Evolutionary conservation across 2,888 invertebrate genomes (phyloP).

Genomic region (Gari tellinella): DNA sequence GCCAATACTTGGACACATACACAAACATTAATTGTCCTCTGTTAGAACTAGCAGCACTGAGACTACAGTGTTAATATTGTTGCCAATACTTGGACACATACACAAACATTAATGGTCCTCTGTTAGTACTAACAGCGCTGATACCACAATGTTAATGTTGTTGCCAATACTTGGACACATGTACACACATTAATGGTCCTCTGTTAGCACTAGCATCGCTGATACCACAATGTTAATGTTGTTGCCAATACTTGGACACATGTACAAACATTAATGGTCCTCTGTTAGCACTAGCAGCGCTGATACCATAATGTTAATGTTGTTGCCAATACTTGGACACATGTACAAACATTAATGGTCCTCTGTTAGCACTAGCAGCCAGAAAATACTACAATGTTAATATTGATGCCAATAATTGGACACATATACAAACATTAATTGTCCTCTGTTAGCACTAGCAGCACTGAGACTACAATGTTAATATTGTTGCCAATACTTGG

Average conservation of each 20-base stretch:
- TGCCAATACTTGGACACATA: slow-evolving; percentile 96
- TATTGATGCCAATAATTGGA: slow-evolving; percentile 94
- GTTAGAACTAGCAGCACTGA: slow-evolving; percentile 93
- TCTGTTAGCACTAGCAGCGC: slow-evolving; percentile 91
- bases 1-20: slow-evolving; percentile 95
- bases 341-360: slow-evolving; percentile 85
- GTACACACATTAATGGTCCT: slow-evolving; percentile 84
- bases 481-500: slow-evolving; percentile 95
- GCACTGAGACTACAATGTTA: slow-evolving; percentile 93
- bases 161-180: slow-evolving; percentile 92
- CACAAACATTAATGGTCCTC: no score
- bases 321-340: slow-evolving; percentile 93
- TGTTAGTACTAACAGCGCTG: slow-evolving; percentile 92
- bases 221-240: slow-evolving; percentile 94
- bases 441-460: slow-evolving; percentile 90
- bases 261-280: slow-evolving; percentile 85
- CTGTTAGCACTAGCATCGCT: slow-evolving; percentile 91
- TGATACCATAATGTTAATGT: slow-evolving; percentile 94
- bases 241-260: slow-evolving; percentile 92
- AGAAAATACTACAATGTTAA: slow-evolving; percentile 94
- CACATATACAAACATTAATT: slow-evolving; percentile 82
- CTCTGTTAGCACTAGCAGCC: slow-evolving; percentile 90
- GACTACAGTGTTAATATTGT: slow-evolving; percentile 94
- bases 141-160: slow-evolving; percentile 93
- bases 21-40: no score